phyloP scores from a whole-genome alignment of 1,140 invertebrate genomes.

The Panulirus ornatus region DNA sequence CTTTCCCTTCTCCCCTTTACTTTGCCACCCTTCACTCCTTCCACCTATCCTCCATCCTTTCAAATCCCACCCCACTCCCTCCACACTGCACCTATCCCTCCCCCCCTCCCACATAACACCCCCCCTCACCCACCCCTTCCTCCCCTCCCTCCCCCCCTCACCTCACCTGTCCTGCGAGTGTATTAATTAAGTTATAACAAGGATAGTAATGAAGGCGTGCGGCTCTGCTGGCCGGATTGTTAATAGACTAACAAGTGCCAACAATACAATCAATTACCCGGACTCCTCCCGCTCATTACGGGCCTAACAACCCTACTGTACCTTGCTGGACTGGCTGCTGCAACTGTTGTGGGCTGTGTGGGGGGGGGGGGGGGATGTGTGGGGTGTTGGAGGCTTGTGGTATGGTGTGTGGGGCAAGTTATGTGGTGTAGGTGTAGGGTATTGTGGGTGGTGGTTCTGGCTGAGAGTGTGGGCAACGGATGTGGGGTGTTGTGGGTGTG shows the following conservation, averaged over 20 bases:
- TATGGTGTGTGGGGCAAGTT: too few species aligned
- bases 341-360: too few species aligned
- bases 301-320: slow-evolving; percentile 24
- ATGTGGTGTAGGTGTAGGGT: too few species aligned
- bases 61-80: neutral
- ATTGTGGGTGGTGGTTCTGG: too few species aligned
- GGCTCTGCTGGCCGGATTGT: neutral
- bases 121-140: neutral
- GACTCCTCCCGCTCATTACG: slow-evolving; percentile 34
- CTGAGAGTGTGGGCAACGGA: too few species aligned
- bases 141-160: neutral
- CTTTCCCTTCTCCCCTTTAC: neutral
- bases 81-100: neutral
- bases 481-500: too few species aligned
- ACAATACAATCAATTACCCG: slow-evolving; percentile 57
- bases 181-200: slow-evolving; percentile 62
- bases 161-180: slow-evolving; percentile 32
- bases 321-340: too few species aligned
- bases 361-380: too few species aligned
- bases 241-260: slow-evolving; percentile 21
- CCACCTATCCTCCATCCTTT: neutral
- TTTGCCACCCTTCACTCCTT: neutral
- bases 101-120: neutral
- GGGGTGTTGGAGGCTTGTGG: too few species aligned
- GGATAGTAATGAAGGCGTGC: slow-evolving; percentile 49